Evolutionary conservation across 2,888 invertebrate species (phyloP), one percentile per base, ranked within the genome.

Genomic region (Helobdella robusta): DNA sequence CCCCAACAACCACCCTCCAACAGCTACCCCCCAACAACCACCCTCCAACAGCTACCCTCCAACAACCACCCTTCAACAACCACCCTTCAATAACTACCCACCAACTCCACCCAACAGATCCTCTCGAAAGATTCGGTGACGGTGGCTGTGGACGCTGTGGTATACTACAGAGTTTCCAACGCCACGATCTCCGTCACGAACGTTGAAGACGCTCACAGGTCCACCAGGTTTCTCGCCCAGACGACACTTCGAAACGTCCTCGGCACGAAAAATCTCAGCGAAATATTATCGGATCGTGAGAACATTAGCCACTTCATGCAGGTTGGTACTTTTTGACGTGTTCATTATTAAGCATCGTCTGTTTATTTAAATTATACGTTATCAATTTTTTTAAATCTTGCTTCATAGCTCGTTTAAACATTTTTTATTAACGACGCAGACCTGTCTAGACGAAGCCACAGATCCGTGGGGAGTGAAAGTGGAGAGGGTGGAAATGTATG

Each of bases 201-300:
- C 48, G 75, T 78, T 1, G 72, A 71, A 54, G 76, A 77, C 67
- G 77, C 77, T 40, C 74, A 75, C 62, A 63, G 73, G 34, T 67
- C 67, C 28, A 60, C 60, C 34, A 60, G 34, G 36, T 44, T 60
- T 11, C 30, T 60, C 25, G 60, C 60, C 4, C 40, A 40, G 23
- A 60, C 60, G 2, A 73, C 74, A 1, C 66, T 74, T 8, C 59
- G 75, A 28, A 75, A 75, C 66, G 73, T 73, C 0, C 69, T 77
- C 28, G 72, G 73, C 15, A 74, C 72, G 4, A 69, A 76, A 68
- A 73, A 73, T 18, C 71, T 77, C 35, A 70, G 72, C 25, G 76
- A 77, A 59, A 73, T 77, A n/a, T 73, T 77, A 71, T 67, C 71
- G 5, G 76, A 77, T 56, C 68, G 78, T 6, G 75, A 77, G 67